Evolutionary conservation across 1,140 invertebrate species (phyloP), one percentile per base, ranked within the genome.

Genomic region (Cataglyphis hispanica): DNA sequence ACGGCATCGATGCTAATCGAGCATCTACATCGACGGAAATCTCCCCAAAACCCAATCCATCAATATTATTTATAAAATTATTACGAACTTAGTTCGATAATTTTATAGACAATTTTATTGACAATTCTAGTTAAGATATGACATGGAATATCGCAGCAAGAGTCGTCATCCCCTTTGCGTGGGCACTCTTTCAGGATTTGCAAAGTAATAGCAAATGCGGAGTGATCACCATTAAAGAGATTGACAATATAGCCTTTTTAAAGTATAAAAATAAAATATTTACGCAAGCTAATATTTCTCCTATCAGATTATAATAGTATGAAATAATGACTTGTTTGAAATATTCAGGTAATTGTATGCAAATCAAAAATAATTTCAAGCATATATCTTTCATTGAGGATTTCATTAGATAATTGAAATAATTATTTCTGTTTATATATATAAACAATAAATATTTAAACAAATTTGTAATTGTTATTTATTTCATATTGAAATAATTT

Each of bases 31-130:
- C 34, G 1, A 27, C 5, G 11, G 27, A 19, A 4, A 74, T 56
- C 60, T 31, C 40, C 22, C 37, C 19, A 74, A 83, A 61, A 72
- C 13, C 25, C 37, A 61, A 72, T 7, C 25, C 37, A 69, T 72
- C 53, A 72, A 83, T 74, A n/a, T 60, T 70, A 67, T 40, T 37
- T 10, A 1, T 61, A 50, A 83, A 56, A 22, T 83, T 80, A 80
- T 69, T 58, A n/a, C 56, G 25, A 60, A 61, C 53, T 72, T 13
- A 22, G 10, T 74, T 74, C 67, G 25, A 83, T 80, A 58, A 80
- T 80, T 80, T 37, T 11, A 58, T n/a, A 72, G 46, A 46, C 27
- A n/a, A n/a, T n/a, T n/a, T 8, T 2, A 31, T 31, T 31, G 16
- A 72, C 37, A 46, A 46, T 61, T 83, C 64, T 74, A 37, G 19